These are phyloP conservation scores for Drosophila carrolli DNA, from an alignment of 1,140 invertebrate genomes.

Conservation along the genomic window DNA sequence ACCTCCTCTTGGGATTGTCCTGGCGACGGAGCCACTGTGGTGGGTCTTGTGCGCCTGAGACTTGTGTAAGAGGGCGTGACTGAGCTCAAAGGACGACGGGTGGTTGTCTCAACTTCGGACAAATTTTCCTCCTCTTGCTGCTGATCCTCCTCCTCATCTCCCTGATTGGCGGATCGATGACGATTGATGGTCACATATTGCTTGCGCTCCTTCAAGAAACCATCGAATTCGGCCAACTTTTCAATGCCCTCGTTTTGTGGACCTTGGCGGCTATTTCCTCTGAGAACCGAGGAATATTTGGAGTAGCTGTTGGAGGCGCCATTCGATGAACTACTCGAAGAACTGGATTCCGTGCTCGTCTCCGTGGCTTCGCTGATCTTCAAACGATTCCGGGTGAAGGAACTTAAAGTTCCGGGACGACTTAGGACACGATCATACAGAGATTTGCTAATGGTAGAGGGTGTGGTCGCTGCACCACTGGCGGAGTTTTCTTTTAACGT, in stretches of 20 bases:
- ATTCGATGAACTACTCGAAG: background rate
- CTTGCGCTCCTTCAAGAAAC: slow-evolving; percentile 83
- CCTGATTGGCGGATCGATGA: slow-evolving; percentile 64
- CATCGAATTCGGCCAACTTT: slow-evolving; percentile 86
- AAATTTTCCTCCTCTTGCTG: slow-evolving; percentile 73
- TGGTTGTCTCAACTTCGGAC: slow-evolving; percentile 42
- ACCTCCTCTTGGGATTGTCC: slow-evolving; percentile 67
- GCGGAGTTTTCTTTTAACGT: slow-evolving; percentile 60
- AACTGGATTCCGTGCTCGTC: slow-evolving; percentile 20
- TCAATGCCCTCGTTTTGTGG: slow-evolving; percentile 90
- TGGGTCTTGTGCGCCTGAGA: slow-evolving; percentile 87
- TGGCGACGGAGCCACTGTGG: slow-evolving; percentile 81
- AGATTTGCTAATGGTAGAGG: slow-evolving; percentile 88
- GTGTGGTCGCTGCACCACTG: slow-evolving; percentile 60
- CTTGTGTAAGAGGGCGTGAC: slow-evolving; percentile 88
- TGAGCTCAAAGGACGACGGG: slow-evolving; percentile 48
- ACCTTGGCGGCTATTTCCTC: slow-evolving; percentile 87
- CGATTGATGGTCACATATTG: slow-evolving; percentile 86
- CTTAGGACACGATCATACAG: slow-evolving; percentile 90
- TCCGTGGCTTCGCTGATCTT: slow-evolving; percentile 14
- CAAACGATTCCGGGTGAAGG: slow-evolving; percentile 66
- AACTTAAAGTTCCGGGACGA: slow-evolving; percentile 78
- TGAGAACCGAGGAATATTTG: slow-evolving; percentile 83
- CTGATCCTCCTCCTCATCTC: slow-evolving; percentile 58
- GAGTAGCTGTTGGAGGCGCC: slow-evolving; percentile 34